Evolutionary conservation across 2,888 invertebrate species (phyloP), one percentile per base, ranked within the genome.

Genomic region (Lepidochitona cinerea): DNA sequence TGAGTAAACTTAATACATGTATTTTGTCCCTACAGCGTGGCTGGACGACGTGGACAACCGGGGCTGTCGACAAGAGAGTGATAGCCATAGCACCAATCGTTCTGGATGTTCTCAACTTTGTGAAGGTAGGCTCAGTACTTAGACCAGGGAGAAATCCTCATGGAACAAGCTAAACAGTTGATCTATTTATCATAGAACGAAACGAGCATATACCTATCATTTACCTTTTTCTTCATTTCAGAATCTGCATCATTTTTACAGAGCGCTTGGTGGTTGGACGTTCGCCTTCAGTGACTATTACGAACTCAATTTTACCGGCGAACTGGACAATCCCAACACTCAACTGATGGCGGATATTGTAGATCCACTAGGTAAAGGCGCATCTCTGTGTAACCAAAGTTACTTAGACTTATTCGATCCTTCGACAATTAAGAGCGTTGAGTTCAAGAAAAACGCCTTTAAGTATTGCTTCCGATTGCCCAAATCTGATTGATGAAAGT

Each of bases 21-120:
- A n/a, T n/a, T n/a, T n/a, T 36, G 7, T 49, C 23, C 23, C 75
- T 72, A 12, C 70, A 88, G 87, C 78, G 88, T 65, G 88, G 88
- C 0, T 88, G 88, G 88, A 86, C 87, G 0, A 85, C 88, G 0
- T 88, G 87, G 88, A 86, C 85, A 6, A 79, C 85, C 5, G 85
- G 82, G 1, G 87, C 88, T 14, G 84, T 85, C 0, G 88, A 88
- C 77, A 83, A 82, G 29, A 73, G 88, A 65, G 87, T 88, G 6
- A 74, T 85, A 33, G 85, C 78, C 35, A 79, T 85, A 64, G 82
- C 82, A 29, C 88, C 88, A 7, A 83, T 88, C 14, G 87, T 88
- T 23, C 82, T 88, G 85, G 87, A 87, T 71, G 79, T 88, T 2
- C 75, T 89, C n/a, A 84, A 86, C 52, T 75, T 87, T 52, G 77